Evolutionary conservation across 2,888 invertebrate species (phyloP), one percentile per base, ranked within the genome.

Genomic region (Eucera pruinosa): DNA sequence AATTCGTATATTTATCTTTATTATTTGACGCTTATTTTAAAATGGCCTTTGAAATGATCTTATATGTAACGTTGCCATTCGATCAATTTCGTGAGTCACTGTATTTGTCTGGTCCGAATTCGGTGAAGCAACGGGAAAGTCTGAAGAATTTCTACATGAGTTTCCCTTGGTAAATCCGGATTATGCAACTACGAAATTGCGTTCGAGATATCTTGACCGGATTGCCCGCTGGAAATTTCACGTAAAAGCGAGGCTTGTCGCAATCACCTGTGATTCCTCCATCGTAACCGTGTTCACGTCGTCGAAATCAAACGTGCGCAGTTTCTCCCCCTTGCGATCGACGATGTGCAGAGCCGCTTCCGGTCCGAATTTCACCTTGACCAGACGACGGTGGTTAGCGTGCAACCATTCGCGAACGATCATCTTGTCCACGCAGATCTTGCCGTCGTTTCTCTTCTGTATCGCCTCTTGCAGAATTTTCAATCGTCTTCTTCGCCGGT

Each of bases 361-460:
- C 0, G 98, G 97, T 0, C 98, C 98, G 86, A 98, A 96, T 82
- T 97, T 96, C 0, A 98, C 95, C 86, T 97, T 98, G 0, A 98
- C 98, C 47, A 97, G 92, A 0, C 98, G 94, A 86, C 97, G 97
- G 91, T 98, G 95, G 85, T 98, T 97, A 1, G 97, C 97, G 89
- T 98, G 98, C 20, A 98, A 94, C 98, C 98, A 98, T 92, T 98
- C 98, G 36, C 97, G 95, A 48, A 98, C 98, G 54, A 97, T 94
- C 97, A 98, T 97, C 90, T 97, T 98, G 89, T 98, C 98, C 0
- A 97, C 97, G 5, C 96, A 95, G 0, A 96, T 95, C 93, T 95
- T 94, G 2, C 93, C 93, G 36, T 89, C 88, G 65, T 91, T 91
- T 7, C 92, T 94, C 92, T 94, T 94, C 92, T 95, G 90, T 91